phyloP scores from a whole-genome alignment of 2,888 invertebrate genomes.

The Bellardia pandia region DNA sequence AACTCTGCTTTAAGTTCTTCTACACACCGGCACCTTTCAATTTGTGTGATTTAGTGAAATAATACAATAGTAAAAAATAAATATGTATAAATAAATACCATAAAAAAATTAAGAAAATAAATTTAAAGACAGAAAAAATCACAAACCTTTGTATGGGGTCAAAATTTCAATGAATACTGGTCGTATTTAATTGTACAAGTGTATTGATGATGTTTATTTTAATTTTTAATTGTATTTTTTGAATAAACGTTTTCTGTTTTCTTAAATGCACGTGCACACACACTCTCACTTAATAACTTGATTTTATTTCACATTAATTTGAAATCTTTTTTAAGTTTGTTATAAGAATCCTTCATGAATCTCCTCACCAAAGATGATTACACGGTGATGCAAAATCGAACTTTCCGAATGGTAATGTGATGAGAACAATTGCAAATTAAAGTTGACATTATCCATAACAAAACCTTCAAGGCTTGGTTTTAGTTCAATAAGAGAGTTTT shows the following conservation, averaged over 20 bases:
- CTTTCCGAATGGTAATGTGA: no score
- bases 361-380: no score
- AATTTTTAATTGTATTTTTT: conserved; percentile 8
- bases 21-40: conserved; percentile 61
- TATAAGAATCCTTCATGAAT: no score
- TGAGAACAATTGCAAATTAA: no score
- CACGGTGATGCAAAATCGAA: no score
- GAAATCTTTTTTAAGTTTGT: not conserved
- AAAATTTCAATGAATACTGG: conserved; percentile 58
- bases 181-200: conserved; percentile 28
- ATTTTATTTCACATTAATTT: not conserved
- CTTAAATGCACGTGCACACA: not conserved
- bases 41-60: conserved; percentile 59
- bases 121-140: conserved; percentile 12
- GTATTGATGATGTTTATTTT: conserved; percentile 47
- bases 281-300: not conserved
- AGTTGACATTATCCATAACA: no score
- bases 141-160: conserved; percentile 74
- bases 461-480: no score
- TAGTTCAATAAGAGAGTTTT: no score
- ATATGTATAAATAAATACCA: conserved; percentile 43
- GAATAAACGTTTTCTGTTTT: not conserved
- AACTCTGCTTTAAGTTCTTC: conserved; percentile 1
- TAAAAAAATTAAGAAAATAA: conserved; percentile 30
- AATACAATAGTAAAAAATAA: conserved; percentile 37